Base-by-base conservation (phyloP, 2,797 vertebrate species). In the Clarias platycephalus region DNA sequence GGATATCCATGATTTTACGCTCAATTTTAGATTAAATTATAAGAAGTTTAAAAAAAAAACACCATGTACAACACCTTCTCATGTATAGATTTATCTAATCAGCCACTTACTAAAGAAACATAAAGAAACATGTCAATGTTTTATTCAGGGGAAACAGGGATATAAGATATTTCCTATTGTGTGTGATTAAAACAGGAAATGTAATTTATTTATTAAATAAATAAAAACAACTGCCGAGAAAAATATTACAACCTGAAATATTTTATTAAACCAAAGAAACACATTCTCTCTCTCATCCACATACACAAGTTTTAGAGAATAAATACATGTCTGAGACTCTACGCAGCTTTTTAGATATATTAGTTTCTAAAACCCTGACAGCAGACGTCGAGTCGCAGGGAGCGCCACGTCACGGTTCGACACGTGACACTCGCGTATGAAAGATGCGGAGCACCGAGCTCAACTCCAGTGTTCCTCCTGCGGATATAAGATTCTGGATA, bases 291-390 rank as follows among this genome's bases (percentile, higher is more conserved):
- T 24, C 72, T 20, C 26, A 4, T 15, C 15, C 53, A 66, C 31
- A 68, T 31, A 68, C 31, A 83, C 58, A 53, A 53, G 74, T 67
- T 82, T 40, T 34, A 84, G 49, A 67, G 77, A 89, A 84, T 83
- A 82, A 88, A 89, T 87, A 87, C 76, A 87, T 81, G 67, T 31
- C 62, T 80, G 5, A 82, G 83, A 83, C 53, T 44, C 57, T 60
- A 71, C 87, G 83, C 83, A 89, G n/a, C 84, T 81, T 85, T 81
- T 81, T 77, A 82, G 20, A 84, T 82, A 84, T 82, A 18, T 44
- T 80, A 60, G 74, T 18, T 82, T 83, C 44, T 84, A 81, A 83
- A 77, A 80, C 22, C 78, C 16, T 3, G 24, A 68, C 84, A 79
- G 79, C 18, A 82, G 82, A 10, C 4, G 49, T 28, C 12, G 44